Conservation (phyloP, 1,140 invertebrate species). For the Cydia pomonella region DNA sequence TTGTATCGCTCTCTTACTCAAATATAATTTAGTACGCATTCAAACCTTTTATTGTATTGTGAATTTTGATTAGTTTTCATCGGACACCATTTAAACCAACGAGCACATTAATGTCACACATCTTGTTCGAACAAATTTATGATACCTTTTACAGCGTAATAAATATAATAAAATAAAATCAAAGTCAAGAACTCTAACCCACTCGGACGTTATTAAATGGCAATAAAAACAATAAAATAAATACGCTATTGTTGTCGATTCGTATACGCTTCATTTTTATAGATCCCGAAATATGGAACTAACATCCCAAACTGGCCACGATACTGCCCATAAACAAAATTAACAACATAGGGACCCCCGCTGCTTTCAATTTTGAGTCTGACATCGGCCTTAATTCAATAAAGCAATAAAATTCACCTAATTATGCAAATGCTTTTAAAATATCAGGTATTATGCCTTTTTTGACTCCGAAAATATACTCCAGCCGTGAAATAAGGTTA, state of each 20-base stretch:
- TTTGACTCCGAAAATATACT: slow-evolving; percentile 68
- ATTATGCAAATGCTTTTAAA: slow-evolving; percentile 79
- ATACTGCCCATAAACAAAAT: slow-evolving; percentile 80
- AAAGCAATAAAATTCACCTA: slow-evolving; percentile 81
- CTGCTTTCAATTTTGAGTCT: slow-evolving; percentile 78
- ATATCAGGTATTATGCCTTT: slow-evolving; percentile 73
- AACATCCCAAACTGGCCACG: slow-evolving; percentile 73
- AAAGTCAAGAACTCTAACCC: slow-evolving; percentile 15
- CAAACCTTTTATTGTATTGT: slow-evolving; percentile 14
- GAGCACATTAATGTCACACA: slow-evolving; percentile 6
- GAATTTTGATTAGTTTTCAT: slow-evolving; percentile 23
- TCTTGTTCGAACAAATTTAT: slow-evolving; percentile 30
- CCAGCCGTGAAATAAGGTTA: slow-evolving; percentile 61
- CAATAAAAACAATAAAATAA: slow-evolving; percentile 72
- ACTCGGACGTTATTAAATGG: slow-evolving; percentile 57
- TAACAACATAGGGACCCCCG: slow-evolving; percentile 76
- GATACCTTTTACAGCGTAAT: slow-evolving; percentile 24
- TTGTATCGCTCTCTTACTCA: not conserved
- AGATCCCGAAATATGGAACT: slow-evolving; percentile 72
- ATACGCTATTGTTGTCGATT: slow-evolving; percentile 69
- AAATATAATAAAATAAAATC: slow-evolving; percentile 33
- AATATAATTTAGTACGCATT: slow-evolving; percentile 15
- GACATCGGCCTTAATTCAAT: slow-evolving; percentile 80
- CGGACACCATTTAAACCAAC: slow-evolving; percentile 19
- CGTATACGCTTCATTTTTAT: slow-evolving; percentile 68